Evolutionary conservation across 2,888 invertebrate species (phyloP).

Genomic region (Drosophila emarginata): DNA sequence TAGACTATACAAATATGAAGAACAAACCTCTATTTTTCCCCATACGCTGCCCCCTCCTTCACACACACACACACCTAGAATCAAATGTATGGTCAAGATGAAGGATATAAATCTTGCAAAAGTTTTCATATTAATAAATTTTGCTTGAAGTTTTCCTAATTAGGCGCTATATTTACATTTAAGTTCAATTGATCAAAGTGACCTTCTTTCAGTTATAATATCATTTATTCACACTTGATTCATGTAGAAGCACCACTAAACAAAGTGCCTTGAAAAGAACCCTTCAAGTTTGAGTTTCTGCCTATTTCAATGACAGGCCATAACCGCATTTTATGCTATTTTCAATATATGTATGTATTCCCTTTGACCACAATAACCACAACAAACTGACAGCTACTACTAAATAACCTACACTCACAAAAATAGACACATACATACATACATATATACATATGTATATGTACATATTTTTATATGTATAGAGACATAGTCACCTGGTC

Average conservation of each 20-base stretch:
- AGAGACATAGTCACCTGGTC: neutral
- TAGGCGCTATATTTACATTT: neutral
- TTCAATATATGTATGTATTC: conserved; percentile 3
- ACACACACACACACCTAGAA: neutral
- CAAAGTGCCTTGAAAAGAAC: neutral
- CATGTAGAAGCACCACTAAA: neutral
- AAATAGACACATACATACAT: neutral
- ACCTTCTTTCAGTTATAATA: neutral
- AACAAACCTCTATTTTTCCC: conserved; percentile 17
- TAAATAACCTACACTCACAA: conserved; percentile 2
- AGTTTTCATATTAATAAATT: neutral
- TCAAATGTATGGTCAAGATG: neutral
- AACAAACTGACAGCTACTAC: conserved; percentile 19
- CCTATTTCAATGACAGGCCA: neutral
- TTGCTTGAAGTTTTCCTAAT: neutral
- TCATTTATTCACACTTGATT: neutral
- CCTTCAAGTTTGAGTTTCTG: conserved; percentile 1
- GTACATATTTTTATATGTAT: too few relatives aligned
- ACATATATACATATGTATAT: too few relatives aligned
- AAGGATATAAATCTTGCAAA: neutral
- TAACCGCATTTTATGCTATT: neutral
- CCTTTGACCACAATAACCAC: conserved; percentile 21
- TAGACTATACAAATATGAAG: conserved; percentile 31
- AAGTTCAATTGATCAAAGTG: neutral
- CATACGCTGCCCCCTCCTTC: neutral